Evolutionary conservation across 2,888 invertebrate genomes (phyloP).

Genomic region (Lycia hirtaria): DNA sequence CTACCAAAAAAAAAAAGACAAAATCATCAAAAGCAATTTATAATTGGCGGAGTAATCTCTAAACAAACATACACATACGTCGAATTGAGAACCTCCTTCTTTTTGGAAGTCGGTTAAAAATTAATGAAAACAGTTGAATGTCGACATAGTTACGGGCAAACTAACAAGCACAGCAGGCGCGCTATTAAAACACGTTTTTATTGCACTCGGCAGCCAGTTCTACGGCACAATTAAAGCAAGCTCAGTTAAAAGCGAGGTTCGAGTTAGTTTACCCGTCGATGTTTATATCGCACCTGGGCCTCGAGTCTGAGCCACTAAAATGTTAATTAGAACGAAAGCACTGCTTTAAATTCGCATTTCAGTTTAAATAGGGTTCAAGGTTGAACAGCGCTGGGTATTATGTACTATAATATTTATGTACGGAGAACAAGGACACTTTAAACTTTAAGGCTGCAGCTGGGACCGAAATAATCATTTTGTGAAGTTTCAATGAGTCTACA

Average conservation of each 20-base stretch:
- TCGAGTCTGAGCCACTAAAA: slow-evolving; percentile 3
- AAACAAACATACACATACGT: no score
- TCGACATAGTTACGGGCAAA: slow-evolving; percentile 10
- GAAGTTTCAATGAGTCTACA: background rate
- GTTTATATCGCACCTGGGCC: slow-evolving; percentile 12
- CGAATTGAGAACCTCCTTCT: no score
- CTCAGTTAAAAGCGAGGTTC: no score
- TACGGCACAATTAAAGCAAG: slow-evolving; percentile 6
- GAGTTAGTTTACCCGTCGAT: no score
- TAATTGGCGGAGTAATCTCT: no score
- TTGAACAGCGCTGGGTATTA: background rate
- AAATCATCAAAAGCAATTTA: no score
- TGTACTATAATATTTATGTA: background rate
- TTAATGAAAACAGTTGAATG: no score
- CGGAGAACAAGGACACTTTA: background rate
- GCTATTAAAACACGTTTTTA: slow-evolving; percentile 9
- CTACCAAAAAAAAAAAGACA: no score
- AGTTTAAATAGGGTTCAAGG: slow-evolving; percentile 1
- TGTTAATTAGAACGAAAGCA: slow-evolving; percentile 12
- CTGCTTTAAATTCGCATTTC: slow-evolving; percentile 3
- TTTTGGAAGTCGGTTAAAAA: no score
- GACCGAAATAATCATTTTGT: background rate
- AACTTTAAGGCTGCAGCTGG: slow-evolving; percentile 6
- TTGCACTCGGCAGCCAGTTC: background rate
- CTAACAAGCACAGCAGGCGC: slow-evolving; percentile 1